Evolutionary conservation across 2,113 vertebrate species (phyloP), one percentile per base, ranked within the genome.

Genomic region (Tamias sibiricus): DNA sequence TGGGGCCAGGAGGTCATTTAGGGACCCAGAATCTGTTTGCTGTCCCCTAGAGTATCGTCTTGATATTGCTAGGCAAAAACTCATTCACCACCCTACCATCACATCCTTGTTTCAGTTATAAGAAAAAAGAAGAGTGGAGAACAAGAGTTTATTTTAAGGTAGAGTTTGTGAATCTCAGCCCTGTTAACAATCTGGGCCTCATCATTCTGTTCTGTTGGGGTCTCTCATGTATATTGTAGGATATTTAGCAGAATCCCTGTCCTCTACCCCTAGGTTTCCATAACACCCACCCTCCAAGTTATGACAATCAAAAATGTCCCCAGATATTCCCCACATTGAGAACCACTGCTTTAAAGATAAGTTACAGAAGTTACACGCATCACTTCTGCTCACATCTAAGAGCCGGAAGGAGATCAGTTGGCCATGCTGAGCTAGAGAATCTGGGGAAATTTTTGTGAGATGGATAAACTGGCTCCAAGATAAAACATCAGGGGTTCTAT

Each of bases 381-480:
- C 16, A 42, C 84, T 92, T 92, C 47, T 28, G 64, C 30, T 93
- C 37, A 52, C 37, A 37, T 80, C 59, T 80, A 81, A 54, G n/a
- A 87, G 54, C 37, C 86, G 64, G 22, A 62, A 72, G 20, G 52
- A 20, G 13, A 40, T 32, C 32, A 37, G 24, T 22, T 22, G 47
- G 44, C 30, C 44, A 71, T 8, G 28, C 2, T 57, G 19, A 94
- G 72, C 62, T 42, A 62, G 40, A 85, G 5, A 62, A 59, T 28
- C 79, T 88, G 32, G 69, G n/a, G 74, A 52, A 97, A 90, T 64
- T 86, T 37, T 12, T 79, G 90, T 49, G 71, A 87, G 2, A 59
- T 64, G 44, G 30, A 9, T 37, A 26, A 95, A 37, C 24, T 57
- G 22, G 49, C 49, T 30, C 47, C 42, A 54, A 44, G 17, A 2